A percentile compares a stretch with the other conserved stretches of the same genome.
phyloP scores from a whole-genome alignment of 1,140 invertebrate species.

The Dendrolimus kikuchii region DNA sequence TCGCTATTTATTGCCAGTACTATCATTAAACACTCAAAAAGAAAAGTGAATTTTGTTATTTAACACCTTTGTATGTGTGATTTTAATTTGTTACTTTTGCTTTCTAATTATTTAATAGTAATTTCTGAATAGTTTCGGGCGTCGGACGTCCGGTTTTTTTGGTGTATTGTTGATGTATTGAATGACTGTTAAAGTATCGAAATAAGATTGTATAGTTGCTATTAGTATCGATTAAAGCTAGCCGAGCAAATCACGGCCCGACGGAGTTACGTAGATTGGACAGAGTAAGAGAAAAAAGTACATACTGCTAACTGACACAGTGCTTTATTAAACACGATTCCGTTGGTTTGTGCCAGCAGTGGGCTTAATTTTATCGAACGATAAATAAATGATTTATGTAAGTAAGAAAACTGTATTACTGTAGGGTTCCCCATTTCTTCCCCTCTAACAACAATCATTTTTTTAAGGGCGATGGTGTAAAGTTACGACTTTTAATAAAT shows the following conservation, averaged over 20 bases:
- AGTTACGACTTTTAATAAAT: no score
- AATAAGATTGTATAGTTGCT: not conserved
- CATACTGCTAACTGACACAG: conserved; percentile 64
- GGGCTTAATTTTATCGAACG: conserved; percentile 17
- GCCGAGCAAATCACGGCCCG: conserved; percentile 4
- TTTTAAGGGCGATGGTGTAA: no score
- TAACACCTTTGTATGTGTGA: conserved; percentile 25
- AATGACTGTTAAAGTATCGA: not conserved
- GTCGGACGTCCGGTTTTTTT: no score
- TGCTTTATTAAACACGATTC: conserved; percentile 59
- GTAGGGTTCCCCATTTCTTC: no score
- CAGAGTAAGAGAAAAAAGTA: conserved; percentile 47
- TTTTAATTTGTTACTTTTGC: conserved; percentile 36
- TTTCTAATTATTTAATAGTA: not conserved
- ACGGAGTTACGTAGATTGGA: conserved; percentile 38
- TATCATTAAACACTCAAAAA: conserved; percentile 40
- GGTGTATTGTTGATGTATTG: not conserved
- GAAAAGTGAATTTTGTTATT: conserved; percentile 48
- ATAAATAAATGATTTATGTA: no score
- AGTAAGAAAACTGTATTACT: no score
- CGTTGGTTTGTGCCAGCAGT: conserved; percentile 35
- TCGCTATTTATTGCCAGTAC: conserved; percentile 30
- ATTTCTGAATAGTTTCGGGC: no score
- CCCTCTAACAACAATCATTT: no score
- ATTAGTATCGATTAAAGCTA: conserved; percentile 6